Conservation (phyloP, 2,113 vertebrate species). For the Pteronura brasiliensis region DNA sequence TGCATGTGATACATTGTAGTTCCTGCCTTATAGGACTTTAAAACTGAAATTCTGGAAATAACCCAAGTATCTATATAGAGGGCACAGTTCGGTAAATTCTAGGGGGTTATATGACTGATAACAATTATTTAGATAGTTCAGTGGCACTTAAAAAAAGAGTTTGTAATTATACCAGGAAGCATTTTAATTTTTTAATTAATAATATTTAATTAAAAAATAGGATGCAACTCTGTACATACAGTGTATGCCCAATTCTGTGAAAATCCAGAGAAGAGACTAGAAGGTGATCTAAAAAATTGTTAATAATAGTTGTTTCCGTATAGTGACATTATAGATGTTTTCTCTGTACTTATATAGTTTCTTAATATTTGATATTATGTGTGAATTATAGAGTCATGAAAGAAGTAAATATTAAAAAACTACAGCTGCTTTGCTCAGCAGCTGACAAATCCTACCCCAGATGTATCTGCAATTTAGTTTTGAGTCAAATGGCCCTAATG, state of each 20-base stretch:
- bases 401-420: slow-evolving; percentile 66
- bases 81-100: not conserved
- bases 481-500: slow-evolving; percentile 52
- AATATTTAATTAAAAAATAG: slow-evolving; percentile 40
- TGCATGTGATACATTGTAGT: not conserved
- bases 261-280: slow-evolving; percentile 28
- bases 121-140: not conserved
- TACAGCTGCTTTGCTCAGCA: slow-evolving; percentile 66
- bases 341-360: slow-evolving; percentile 37
- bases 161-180: not conserved
- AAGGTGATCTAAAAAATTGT: slow-evolving; percentile 12
- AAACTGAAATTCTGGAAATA: not conserved
- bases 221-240: not conserved
- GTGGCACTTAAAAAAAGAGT: slow-evolving; percentile 8
- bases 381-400: slow-evolving; percentile 64
- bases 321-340: slow-evolving; percentile 47
- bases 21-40: slow-evolving; percentile 8
- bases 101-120: not conserved
- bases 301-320: slow-evolving; percentile 31
- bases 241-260: not conserved
- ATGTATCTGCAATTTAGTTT: slow-evolving; percentile 58
- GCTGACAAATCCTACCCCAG: slow-evolving; percentile 61
- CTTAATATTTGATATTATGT: slow-evolving; percentile 66
- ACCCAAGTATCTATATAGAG: not conserved
- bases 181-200: not conserved